A percentile compares a stretch with the other conserved stretches of the same genome.
Conservation (phyloP, 2,113 vertebrate genomes). For the Pelecanoides urinatrix region DNA sequence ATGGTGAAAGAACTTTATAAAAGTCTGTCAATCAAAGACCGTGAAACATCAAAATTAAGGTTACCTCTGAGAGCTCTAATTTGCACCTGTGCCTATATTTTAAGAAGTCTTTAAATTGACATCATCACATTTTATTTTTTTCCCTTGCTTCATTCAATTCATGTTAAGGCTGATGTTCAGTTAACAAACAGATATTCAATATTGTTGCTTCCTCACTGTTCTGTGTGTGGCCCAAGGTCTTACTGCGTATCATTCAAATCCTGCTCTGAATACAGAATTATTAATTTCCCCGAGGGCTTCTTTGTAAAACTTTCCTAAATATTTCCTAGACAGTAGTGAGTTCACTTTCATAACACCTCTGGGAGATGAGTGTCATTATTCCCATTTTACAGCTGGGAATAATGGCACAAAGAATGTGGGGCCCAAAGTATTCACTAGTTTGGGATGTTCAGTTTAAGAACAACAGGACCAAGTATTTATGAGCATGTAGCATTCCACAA, state of each 20-base stretch:
- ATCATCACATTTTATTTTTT: background rate
- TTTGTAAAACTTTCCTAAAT: slow-evolving; percentile 25
- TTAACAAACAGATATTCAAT: background rate
- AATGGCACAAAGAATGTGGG: background rate
- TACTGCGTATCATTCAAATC: background rate
- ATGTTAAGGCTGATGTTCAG: background rate
- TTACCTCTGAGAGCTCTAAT: background rate
- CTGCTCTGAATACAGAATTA: background rate
- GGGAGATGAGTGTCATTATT: background rate
- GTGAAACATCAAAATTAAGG: background rate
- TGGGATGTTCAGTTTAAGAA: slow-evolving; percentile 17
- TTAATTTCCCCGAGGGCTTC: background rate
- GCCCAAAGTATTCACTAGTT: background rate
- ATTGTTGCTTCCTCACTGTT: background rate
- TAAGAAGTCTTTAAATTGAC: background rate
- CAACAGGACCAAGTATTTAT: slow-evolving; percentile 42
- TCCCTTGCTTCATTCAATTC: background rate
- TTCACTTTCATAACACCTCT: background rate
- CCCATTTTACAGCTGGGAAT: background rate
- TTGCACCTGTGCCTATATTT: background rate
- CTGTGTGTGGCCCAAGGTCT: background rate
- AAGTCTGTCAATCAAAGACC: background rate
- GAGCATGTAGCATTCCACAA: slow-evolving; percentile 23
- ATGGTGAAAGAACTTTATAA: background rate
- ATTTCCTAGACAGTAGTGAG: background rate